Percentiles rank a stretch among this genome's conserved stretches.
Conservation (phyloP, 2,113 vertebrate genomes). For the Pitta sordida region DNA sequence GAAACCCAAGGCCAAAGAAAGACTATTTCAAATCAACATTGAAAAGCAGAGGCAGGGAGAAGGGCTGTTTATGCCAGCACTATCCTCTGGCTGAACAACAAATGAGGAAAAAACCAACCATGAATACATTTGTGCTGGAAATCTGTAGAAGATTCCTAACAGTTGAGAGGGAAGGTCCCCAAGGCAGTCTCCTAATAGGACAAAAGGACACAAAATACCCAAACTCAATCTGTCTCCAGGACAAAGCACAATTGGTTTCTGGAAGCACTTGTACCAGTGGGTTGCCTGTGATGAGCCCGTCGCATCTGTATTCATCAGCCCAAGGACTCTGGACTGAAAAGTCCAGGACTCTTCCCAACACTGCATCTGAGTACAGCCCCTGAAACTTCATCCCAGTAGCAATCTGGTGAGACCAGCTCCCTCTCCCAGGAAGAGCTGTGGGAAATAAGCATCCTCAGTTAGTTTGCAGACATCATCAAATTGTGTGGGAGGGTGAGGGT, state of each 20-base stretch:
- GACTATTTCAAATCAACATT: background rate
- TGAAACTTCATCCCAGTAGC: background rate
- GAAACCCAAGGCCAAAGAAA: slow-evolving; percentile 33
- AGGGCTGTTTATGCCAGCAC: slow-evolving; percentile 46
- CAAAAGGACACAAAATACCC: background rate
- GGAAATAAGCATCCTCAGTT: background rate
- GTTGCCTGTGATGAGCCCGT: background rate
- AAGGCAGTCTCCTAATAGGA: background rate
- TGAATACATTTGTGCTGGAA: background rate
- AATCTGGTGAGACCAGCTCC: background rate
- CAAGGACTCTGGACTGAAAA: background rate
- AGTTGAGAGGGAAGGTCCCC: background rate
- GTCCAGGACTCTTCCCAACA: background rate
- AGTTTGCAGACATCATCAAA: background rate
- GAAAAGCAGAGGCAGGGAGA: slow-evolving; percentile 24
- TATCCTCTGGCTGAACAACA: slow-evolving; percentile 23
- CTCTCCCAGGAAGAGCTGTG: background rate
- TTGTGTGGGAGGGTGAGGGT: background rate
- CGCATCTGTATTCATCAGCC: background rate
- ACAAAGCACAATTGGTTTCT: background rate
- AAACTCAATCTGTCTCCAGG: background rate
- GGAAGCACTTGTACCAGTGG: background rate
- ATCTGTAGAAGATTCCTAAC: background rate
- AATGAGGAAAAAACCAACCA: background rate
- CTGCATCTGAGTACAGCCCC: background rate